Conservation (phyloP, 2,113 vertebrate genomes). For the Nansenia antarctica region DNA sequence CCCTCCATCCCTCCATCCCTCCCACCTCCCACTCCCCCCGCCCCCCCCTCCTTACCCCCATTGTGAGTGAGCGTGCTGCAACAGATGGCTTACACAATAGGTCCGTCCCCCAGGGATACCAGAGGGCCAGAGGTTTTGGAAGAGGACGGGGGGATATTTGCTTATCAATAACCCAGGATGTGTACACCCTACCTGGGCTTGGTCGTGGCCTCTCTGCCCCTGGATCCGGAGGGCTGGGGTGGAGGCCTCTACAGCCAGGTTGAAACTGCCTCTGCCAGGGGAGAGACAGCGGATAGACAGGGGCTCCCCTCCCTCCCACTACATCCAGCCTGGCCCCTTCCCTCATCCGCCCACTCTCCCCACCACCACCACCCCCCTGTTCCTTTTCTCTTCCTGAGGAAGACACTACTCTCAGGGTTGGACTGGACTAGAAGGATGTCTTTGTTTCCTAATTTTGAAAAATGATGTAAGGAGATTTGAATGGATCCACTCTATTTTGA, state of each 20-base stretch:
- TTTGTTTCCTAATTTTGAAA: no score
- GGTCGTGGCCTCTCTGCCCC: conserved; percentile 35
- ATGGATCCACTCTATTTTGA: no score
- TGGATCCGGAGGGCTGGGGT: conserved; percentile 44
- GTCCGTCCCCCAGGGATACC: conserved; percentile 31
- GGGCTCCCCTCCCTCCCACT: conserved; percentile 35
- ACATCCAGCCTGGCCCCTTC: conserved; percentile 36
- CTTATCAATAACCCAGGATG: background rate
- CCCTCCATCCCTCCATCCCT: conserved; percentile 22
- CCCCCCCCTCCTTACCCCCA: conserved; percentile 19
- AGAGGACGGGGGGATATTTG: background rate
- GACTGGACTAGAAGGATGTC: no score
- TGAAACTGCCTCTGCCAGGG: conserved; percentile 49
- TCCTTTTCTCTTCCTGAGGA: no score
- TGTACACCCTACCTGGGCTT: conserved; percentile 49
- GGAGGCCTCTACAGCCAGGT: conserved; percentile 51
- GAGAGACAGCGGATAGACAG: no score
- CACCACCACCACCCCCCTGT: background rate
- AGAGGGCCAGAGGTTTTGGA: background rate
- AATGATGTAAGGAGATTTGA: no score
- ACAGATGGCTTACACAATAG: conserved; percentile 68
- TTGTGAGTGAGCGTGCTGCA: conserved; percentile 48
- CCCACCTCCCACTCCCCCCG: conserved; percentile 37
- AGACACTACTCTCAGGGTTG: no score
- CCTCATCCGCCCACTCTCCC: background rate